Evolutionary conservation across 2,888 invertebrate genomes (phyloP), one percentile per base, ranked within the genome.

Genomic region (Xanthorhoe designata): DNA sequence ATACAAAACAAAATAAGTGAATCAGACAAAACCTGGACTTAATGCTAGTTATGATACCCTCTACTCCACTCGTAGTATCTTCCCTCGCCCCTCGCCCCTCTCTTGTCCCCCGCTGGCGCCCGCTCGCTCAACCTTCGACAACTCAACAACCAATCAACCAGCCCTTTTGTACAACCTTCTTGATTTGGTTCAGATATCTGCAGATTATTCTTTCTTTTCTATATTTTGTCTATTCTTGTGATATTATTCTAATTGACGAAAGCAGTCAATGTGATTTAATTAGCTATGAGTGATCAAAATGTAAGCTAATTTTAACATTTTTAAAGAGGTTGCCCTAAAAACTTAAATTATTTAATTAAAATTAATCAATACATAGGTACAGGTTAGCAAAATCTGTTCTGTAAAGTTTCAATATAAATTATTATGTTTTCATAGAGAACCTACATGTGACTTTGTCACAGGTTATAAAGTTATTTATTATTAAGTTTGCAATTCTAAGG

Each of bases 61-160:
- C 55, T 57, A 61, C 51, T 54, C 15, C 47, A 50, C 62, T 45
- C 55, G 60, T 18, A 29, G 63, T 56, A 32, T 69, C 69, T 67
- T 66, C 75, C 71, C 66, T 72, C 65, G 32, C 32, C 32, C 32
- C 38, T 76, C 73, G 79, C 77, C 8, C 54, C 64, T 77, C 82
- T 81, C 77, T 57, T 61, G 66, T 8, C 47, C 61, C 74, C 72
- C 69, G 74, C 69, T 13, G 55, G 0, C 55, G 58, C 69, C 82
- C 81, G 69, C 79, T 78, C 84, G 79, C 85, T 84, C 85, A 63
- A 82, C 89, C 90, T 89, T 86, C 77, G 86, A 89, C 86, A 91
- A 90, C 90, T 91, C 85, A 91, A 90, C 79, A 90, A 88, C 91
- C 89, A 90, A 91, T 91, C 88, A 90, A 42, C 79, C 78, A 75